Evolutionary conservation across 2,888 invertebrate genomes (phyloP).

Genomic region (Labia minor): DNA sequence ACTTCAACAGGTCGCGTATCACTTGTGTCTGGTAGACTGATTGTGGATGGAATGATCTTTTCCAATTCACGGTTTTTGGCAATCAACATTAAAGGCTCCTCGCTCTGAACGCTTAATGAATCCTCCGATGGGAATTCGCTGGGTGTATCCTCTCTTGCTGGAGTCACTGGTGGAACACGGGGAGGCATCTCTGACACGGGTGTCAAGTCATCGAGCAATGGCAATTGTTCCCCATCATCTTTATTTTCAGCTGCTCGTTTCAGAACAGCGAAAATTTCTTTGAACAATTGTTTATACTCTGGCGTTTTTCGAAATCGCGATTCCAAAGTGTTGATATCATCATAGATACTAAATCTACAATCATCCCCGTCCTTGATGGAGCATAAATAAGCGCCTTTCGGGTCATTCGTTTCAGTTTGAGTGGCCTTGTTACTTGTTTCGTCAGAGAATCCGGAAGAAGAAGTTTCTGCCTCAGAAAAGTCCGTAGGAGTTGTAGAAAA

Average conservation of each 20-base stretch:
- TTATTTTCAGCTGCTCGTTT: conserved; percentile 76
- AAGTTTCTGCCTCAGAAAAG: conserved; percentile 76
- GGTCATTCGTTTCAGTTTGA: conserved; percentile 62
- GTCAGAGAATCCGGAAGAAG: conserved; percentile 72
- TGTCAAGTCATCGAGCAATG: conserved; percentile 54
- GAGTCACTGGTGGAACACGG: conserved; percentile 57
- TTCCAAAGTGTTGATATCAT: conserved; percentile 63
- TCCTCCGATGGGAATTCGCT: conserved; percentile 42
- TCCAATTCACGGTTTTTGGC: conserved; percentile 8
- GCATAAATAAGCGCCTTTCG: conserved; percentile 68
- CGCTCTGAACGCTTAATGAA: neutral
- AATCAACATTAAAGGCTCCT: neutral
- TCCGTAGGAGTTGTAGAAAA: conserved; percentile 63
- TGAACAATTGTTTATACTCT: conserved; percentile 68
- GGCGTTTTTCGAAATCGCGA: conserved; percentile 72
- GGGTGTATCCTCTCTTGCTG: conserved; percentile 52
- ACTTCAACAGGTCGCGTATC: neutral
- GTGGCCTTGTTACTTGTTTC: conserved; percentile 74
- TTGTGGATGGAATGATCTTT: neutral
- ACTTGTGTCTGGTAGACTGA: neutral
- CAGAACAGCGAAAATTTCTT: conserved; percentile 71
- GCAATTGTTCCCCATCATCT: conserved; percentile 65
- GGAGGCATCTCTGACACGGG: conserved; percentile 34
- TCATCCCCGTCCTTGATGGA: conserved; percentile 77
- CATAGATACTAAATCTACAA: conserved; percentile 75